phyloP scores from a whole-genome alignment of 2,888 invertebrate species.

The Tuta absoluta region DNA sequence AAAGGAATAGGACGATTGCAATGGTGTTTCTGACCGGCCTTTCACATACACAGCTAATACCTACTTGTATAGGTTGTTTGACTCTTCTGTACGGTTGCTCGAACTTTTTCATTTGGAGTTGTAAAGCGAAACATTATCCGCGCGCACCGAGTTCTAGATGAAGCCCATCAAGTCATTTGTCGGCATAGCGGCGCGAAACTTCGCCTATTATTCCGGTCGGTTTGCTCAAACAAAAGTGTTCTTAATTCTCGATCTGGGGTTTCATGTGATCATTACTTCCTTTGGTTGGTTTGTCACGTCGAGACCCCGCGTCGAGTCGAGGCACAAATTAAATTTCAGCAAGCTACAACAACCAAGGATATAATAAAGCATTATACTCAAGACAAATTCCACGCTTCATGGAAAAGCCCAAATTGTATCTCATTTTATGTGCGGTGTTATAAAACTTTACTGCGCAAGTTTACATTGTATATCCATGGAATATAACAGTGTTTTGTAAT shows the following conservation, averaged over 20 bases:
- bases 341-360: slow-evolving; percentile 56
- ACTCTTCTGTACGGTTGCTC: slow-evolving; percentile 23
- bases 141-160: slow-evolving; percentile 50
- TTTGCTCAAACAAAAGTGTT: slow-evolving; percentile 73
- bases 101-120: slow-evolving; percentile 54
- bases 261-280: slow-evolving; percentile 70
- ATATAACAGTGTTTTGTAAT: slow-evolving; percentile 31
- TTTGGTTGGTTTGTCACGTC: slow-evolving; percentile 60
- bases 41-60: slow-evolving; percentile 48
- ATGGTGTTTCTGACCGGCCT: slow-evolving; percentile 56
- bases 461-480: slow-evolving; percentile 24
- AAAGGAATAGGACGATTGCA: slow-evolving; percentile 69
- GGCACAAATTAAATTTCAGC: slow-evolving; percentile 64
- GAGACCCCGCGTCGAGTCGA: slow-evolving; percentile 38
- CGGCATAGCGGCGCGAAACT: slow-evolving; percentile 70
- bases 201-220: slow-evolving; percentile 72
- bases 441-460: slow-evolving; percentile 47
- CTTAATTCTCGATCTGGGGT: slow-evolving; percentile 73
- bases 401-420: slow-evolving; percentile 52
- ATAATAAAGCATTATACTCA: slow-evolving; percentile 56
- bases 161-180: slow-evolving; percentile 74
- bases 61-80: background rate
- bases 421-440: slow-evolving; percentile 48
- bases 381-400: slow-evolving; percentile 48
- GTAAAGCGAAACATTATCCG: slow-evolving; percentile 62